Evolutionary conservation across 2,797 vertebrate genomes (phyloP).

Genomic region (Brachymystax lenok): DNA sequence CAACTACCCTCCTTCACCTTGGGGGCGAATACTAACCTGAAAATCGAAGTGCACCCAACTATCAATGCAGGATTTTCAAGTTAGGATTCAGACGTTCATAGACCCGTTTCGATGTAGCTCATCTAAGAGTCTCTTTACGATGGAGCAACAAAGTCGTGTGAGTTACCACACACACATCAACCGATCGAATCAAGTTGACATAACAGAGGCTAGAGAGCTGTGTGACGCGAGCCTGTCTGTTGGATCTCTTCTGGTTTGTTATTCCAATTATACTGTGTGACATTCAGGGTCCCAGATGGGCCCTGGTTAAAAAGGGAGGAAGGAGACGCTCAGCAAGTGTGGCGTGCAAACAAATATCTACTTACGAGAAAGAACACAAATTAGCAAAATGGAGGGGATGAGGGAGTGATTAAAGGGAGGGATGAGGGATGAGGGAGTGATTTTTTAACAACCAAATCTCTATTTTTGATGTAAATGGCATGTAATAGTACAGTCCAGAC

Average conservation of each 20-base stretch:
- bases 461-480: no score
- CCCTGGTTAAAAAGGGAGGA: conserved; percentile 40
- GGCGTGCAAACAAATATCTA: conserved; percentile 22
- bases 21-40: background rate
- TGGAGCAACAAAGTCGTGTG: background rate
- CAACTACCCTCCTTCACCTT: conserved; percentile 13
- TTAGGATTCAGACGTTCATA: background rate
- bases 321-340: conserved; percentile 17
- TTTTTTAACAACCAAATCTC: no score
- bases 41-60: background rate
- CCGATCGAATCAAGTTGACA: background rate
- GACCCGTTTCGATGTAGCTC: conserved; percentile 4
- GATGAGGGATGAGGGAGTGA: conserved; percentile 5
- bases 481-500: no score
- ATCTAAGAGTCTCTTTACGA: conserved; percentile 31
- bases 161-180: background rate
- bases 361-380: conserved; percentile 24
- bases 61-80: background rate
- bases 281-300: conserved; percentile 44
- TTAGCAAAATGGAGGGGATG: conserved; percentile 11
- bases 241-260: conserved; percentile 35
- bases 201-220: background rate
- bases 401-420: background rate
- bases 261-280: conserved; percentile 34
- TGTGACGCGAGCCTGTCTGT: conserved; percentile 23